Conservation (phyloP, 92 coral and sea anemone genomes). For the Galaxea fascicularis region DNA sequence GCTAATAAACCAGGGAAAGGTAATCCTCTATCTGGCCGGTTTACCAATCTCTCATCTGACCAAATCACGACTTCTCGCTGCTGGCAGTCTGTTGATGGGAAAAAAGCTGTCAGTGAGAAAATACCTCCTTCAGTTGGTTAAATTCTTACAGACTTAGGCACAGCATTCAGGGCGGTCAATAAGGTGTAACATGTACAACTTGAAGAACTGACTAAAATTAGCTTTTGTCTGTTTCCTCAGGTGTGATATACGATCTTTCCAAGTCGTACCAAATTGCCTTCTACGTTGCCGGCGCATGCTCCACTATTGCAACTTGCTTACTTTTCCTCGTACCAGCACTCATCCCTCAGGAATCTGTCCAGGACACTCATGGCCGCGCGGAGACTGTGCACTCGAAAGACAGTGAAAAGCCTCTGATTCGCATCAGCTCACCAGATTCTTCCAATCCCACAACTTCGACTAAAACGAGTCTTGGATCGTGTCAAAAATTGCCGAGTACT, state of each 20-base stretch:
- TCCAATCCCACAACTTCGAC: conserved; percentile 35
- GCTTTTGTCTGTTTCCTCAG: conserved; percentile 40
- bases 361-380: conserved; percentile 43
- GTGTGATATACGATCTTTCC: conserved; percentile 82
- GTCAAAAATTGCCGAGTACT: conserved; percentile 39
- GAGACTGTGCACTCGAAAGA: conserved; percentile 36
- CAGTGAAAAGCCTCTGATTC: conserved; percentile 57
- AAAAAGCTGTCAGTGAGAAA: too few relatives aligned
- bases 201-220: too few relatives aligned
- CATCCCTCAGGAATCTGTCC: conserved; percentile 72
- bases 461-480: conserved; percentile 46
- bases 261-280: conserved; percentile 93
- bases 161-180: too few relatives aligned
- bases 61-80: too few relatives aligned
- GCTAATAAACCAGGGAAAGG: too few relatives aligned
- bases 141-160: too few relatives aligned
- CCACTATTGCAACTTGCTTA: conserved; percentile 76
- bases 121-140: too few relatives aligned
- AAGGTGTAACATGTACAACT: too few relatives aligned
- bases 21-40: too few relatives aligned
- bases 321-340: conserved; percentile 85
- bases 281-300: conserved; percentile 87
- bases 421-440: conserved; percentile 28
- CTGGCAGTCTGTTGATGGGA: too few relatives aligned
- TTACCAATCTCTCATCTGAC: too few relatives aligned